phyloP scores from a whole-genome alignment of 2,888 invertebrate genomes.

The Hirtodrosophila histrioides region DNA sequence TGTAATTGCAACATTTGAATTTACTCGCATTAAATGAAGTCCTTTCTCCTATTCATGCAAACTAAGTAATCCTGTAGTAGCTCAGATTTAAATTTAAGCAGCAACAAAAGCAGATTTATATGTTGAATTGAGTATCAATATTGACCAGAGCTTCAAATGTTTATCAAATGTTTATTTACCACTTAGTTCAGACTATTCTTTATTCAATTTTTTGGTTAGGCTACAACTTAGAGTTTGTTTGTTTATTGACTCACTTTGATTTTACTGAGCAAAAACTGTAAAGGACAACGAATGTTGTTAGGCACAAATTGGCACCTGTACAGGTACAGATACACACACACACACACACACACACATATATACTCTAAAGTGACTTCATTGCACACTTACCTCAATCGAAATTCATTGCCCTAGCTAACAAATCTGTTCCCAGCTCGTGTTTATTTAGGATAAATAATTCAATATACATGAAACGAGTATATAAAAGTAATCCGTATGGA shows the following conservation, averaged over 20 bases:
- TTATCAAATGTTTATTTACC: slow-evolving; percentile 18
- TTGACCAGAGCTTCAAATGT: background rate
- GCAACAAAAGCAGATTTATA: no score
- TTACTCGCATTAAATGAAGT: no score
- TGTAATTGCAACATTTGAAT: no score
- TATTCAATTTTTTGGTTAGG: background rate
- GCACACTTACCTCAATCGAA: slow-evolving; percentile 37
- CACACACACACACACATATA: slow-evolving; percentile 10
- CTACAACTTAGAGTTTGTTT: slow-evolving; percentile 27
- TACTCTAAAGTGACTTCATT: slow-evolving; percentile 33
- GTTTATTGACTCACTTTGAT: slow-evolving; percentile 46
- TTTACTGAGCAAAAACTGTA: slow-evolving; percentile 11
- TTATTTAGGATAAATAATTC: slow-evolving; percentile 79
- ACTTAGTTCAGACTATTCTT: slow-evolving; percentile 7
- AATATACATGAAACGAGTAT: slow-evolving; percentile 59
- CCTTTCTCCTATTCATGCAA: no score
- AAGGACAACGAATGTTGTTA: slow-evolving; percentile 25
- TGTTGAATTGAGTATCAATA: no score
- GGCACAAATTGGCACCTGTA: slow-evolving; percentile 42
- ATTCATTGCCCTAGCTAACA: slow-evolving; percentile 49
- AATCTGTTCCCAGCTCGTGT: slow-evolving; percentile 71
- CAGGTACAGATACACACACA: background rate
- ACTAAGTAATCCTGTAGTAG: no score
- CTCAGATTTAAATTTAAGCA: no score
- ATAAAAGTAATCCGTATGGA: slow-evolving; percentile 47